Evolutionary conservation across 2,888 invertebrate genomes (phyloP).

Genomic region (Kryphioiulus occultus): DNA sequence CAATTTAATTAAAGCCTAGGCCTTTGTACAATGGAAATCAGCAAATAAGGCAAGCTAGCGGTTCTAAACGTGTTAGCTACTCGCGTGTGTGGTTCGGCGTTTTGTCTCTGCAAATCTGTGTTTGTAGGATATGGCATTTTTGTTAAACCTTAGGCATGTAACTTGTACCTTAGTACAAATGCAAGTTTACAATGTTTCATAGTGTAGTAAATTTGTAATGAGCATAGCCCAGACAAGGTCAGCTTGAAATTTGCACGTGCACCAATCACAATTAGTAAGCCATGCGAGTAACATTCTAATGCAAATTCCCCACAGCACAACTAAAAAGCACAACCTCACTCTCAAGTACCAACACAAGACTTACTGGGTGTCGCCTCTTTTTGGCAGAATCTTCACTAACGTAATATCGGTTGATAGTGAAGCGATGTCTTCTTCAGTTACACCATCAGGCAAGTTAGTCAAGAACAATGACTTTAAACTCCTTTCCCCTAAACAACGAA

Average conservation of each 20-base stretch:
- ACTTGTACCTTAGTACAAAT: neutral
- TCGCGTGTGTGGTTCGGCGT: neutral
- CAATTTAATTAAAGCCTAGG: slow-evolving; percentile 9
- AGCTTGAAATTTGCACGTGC: neutral
- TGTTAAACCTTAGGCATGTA: neutral
- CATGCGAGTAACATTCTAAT: neutral
- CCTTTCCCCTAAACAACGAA: slow-evolving; percentile 52
- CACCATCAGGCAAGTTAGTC: slow-evolving; percentile 39
- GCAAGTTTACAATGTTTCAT: neutral
- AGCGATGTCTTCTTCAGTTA: slow-evolving; percentile 49
- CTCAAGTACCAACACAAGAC: neutral
- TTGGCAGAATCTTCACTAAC: slow-evolving; percentile 45
- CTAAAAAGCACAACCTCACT: neutral
- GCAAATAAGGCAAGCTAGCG: neutral
- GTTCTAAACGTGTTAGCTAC: neutral
- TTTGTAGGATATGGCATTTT: neutral
- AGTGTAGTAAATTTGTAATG: neutral
- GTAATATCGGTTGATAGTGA: slow-evolving; percentile 45
- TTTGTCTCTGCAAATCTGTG: neutral
- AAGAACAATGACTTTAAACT: slow-evolving; percentile 47
- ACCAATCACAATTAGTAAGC: slow-evolving; percentile 43
- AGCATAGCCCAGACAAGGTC: neutral
- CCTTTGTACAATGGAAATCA: neutral
- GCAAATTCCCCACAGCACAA: slow-evolving; percentile 13
- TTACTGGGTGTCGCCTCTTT: slow-evolving; percentile 13